phyloP scores from a whole-genome alignment of 2,888 invertebrate species.

The Periphyllus acericola region DNA sequence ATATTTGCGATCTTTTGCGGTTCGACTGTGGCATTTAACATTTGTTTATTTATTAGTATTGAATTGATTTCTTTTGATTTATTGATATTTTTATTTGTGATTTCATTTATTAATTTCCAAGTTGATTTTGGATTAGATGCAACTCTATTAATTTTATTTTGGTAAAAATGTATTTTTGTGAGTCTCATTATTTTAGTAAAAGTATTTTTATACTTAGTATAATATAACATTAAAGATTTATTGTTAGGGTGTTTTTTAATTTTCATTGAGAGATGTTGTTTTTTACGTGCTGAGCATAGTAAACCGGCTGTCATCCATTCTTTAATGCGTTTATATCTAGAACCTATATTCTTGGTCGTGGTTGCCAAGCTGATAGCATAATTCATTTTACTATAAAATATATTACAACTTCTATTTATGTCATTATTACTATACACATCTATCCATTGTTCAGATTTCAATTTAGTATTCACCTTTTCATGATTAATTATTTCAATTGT shows the following conservation, averaged over 20 bases:
- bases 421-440: no score
- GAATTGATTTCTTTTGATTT: not conserved
- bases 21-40: not conserved
- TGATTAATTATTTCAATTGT: no score
- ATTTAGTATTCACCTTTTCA: not conserved
- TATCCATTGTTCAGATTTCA: not conserved
- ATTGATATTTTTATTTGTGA: not conserved
- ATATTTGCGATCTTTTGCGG: no score
- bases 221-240: not conserved
- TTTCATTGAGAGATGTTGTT: slow-evolving; percentile 12
- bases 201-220: not conserved
- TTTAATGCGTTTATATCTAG: slow-evolving; percentile 16
- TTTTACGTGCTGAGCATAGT: slow-evolving; percentile 1
- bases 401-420: not conserved
- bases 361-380: not conserved
- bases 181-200: slow-evolving; percentile 11
- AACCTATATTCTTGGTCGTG: not conserved
- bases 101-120: no score
- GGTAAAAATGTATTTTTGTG: not conserved
- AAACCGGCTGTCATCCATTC: no score
- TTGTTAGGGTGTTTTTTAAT: slow-evolving; percentile 25
- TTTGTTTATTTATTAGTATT: not conserved
- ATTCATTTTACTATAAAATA: not conserved
- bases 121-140: not conserved
- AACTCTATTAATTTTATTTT: not conserved